These are phyloP conservation scores for Osmoderma eremita DNA, from an alignment of 2,888 invertebrate species.

Conservation along the genomic window DNA sequence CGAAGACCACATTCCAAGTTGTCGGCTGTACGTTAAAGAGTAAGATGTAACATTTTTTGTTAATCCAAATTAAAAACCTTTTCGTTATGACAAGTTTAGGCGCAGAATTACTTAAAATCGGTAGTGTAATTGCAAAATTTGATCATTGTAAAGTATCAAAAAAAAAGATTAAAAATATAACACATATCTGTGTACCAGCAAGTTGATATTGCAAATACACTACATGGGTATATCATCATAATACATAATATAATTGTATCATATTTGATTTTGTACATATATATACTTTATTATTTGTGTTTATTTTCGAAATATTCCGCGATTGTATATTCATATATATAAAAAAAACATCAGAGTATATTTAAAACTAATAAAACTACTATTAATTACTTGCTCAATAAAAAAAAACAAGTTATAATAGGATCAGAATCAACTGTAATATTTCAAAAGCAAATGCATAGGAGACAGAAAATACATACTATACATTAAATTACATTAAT, in stretches of 20 bases:
- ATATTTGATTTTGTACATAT: constrained; percentile 33
- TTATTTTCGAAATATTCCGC: constrained; percentile 3
- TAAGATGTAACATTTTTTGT: not conserved
- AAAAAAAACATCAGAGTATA: not conserved
- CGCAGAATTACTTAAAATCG: not conserved
- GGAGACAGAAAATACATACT: not conserved
- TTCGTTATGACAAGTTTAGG: no score
- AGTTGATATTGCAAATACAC: no score
- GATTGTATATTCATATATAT: not conserved
- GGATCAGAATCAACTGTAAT: not conserved
- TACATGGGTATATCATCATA: no score
- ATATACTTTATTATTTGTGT: no score
- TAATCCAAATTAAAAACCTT: no score
- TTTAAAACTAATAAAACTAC: constrained; percentile 13
- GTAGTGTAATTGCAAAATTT: not conserved
- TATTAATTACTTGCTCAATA: constrained; percentile 31
- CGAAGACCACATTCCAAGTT: constrained; percentile 65
- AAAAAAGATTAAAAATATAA: not conserved
- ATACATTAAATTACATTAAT: not conserved
- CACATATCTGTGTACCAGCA: not conserved
- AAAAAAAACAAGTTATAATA: no score
- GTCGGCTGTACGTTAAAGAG: constrained; percentile 18
- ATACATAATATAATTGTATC: no score
- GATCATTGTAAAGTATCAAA: no score
- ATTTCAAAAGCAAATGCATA: no score